Percentiles rank a stretch among this genome's conserved stretches.
These are phyloP conservation scores for Scaptomyza tumidula DNA, from an alignment of 2,888 invertebrate species.

Conservation along the genomic window DNA sequence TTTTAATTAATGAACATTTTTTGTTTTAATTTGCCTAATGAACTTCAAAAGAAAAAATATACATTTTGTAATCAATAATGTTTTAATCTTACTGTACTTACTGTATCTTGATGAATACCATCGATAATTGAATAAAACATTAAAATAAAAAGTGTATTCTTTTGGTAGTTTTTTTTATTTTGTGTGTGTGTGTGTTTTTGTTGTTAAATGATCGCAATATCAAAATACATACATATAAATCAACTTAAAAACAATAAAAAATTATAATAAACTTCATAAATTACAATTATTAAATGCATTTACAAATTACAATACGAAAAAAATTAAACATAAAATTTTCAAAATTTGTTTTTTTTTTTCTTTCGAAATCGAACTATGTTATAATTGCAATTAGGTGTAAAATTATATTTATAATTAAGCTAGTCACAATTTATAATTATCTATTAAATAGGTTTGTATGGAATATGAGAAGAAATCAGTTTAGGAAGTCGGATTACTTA, in stretches of 20 bases:
- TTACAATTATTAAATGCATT: conserved; percentile 76
- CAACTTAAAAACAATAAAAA: conserved; percentile 72
- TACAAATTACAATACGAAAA: conserved; percentile 61
- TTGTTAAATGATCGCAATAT: conserved; percentile 57
- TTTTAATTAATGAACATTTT: conserved; percentile 48
- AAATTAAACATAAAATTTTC: conserved; percentile 58
- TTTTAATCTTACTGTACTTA: neutral
- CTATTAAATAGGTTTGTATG: conserved; percentile 15
- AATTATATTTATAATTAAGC: conserved; percentile 57
- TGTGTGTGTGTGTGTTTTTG: conserved; percentile 36
- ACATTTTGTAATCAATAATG: conserved; percentile 49
- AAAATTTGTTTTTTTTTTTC: conserved; percentile 45
- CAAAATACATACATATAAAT: conserved; percentile 46
- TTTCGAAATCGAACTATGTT: conserved; percentile 47
- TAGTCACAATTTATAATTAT: conserved; percentile 41
- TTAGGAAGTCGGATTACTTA: conserved; percentile 11
- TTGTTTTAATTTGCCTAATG: conserved; percentile 36
- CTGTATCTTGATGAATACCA: neutral
- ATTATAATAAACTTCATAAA: conserved; percentile 56
- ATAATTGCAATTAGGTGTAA: conserved; percentile 64
- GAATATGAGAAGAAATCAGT: conserved; percentile 30
- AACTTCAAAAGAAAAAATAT: conserved; percentile 45
- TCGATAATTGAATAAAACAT: neutral
- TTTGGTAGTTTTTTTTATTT: conserved; percentile 49
- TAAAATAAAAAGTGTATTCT: conserved; percentile 7